phyloP scores from a whole-genome alignment of 2,797 vertebrate genomes.

The Syndactyla subalaris region DNA sequence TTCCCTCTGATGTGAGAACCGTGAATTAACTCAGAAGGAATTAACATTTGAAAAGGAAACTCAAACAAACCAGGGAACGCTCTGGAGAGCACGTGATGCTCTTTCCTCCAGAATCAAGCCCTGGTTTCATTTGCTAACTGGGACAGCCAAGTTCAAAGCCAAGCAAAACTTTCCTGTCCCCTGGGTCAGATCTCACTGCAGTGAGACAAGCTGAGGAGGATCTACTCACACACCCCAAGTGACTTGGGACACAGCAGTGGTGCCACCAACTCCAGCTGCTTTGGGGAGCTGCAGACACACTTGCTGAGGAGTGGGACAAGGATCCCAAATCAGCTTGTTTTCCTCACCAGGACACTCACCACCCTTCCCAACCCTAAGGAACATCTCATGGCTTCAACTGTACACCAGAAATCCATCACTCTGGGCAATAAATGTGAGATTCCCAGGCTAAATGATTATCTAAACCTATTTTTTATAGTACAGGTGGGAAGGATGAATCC shows the following conservation, averaged over 20 bases:
- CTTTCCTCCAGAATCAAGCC: not conserved
- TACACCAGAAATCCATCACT: not conserved
- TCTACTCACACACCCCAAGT: not conserved
- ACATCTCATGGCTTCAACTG: not conserved
- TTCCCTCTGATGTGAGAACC: not conserved
- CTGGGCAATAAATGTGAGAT: not conserved
- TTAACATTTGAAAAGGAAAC: not conserved
- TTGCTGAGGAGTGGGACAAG: not conserved
- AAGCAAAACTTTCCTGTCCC: not conserved
- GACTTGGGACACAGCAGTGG: not conserved
- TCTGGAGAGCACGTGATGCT: not conserved
- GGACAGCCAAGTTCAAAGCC: not conserved
- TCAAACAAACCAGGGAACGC: not conserved
- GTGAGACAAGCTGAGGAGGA: not conserved
- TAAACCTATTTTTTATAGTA: not conserved
- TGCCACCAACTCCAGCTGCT: not conserved
- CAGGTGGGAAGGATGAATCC: not conserved
- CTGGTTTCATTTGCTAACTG: not conserved
- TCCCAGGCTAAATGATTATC: not conserved
- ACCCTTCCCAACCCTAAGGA: not conserved
- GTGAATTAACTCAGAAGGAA: not conserved
- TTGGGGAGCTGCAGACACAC: not conserved
- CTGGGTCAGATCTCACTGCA: not conserved
- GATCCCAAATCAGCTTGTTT: not conserved
- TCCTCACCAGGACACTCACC: not conserved